Base-by-base conservation (phyloP, 2,888 invertebrate species). In the Drosophila acutilabella region DNA sequence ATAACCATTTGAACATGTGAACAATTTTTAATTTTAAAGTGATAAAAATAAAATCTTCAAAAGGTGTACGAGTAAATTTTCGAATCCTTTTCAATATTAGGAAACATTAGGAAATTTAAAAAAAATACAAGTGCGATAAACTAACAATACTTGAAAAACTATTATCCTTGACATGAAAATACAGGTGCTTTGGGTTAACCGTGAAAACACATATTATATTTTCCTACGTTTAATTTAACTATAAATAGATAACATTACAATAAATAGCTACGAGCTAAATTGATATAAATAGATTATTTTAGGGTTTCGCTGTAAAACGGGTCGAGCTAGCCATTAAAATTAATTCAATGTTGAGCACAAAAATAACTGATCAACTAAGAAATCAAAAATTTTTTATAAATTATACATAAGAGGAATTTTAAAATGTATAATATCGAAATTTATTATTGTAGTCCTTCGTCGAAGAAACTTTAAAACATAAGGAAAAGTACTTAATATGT, bases 261-360 rank as follows among this genome's bases (percentile, higher is more conserved):
- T 61, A 54, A 51, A 57, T 62, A 68, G 65, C 42, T 60, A 48
- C 33, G 71, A 65, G 71, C 71, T 72, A 57, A 56, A 57, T 45
- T 33, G 47, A 18, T 70, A 62, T 23, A 69, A 71, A 71, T 71
- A 71, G 71, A 71, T 18, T 42, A 48, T 58, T 70, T 70, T 64
- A 54, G 71, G 71, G 71, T 64, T 69, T 54, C 50, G 36, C 40
- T 4, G 11, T 16, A 41, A 69, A 64, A 67, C 57, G 54, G 68
- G 42, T 51, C 56, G 56, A 26, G 47, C 44, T 57, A 51, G 44
- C n/a, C 41, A 33, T n/a, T 47, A 45, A 20, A 36, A 42, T 53
- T 40, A 53, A 53, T 41, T n/a, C 33, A 54, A 33, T 14, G 8
- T 42, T 26, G 26, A 42, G 13, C 16, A 23, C 42, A 54, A 30